These are phyloP conservation scores for Ara ararauna DNA, from an alignment of 2,797 vertebrate species.

Conservation along the genomic window DNA sequence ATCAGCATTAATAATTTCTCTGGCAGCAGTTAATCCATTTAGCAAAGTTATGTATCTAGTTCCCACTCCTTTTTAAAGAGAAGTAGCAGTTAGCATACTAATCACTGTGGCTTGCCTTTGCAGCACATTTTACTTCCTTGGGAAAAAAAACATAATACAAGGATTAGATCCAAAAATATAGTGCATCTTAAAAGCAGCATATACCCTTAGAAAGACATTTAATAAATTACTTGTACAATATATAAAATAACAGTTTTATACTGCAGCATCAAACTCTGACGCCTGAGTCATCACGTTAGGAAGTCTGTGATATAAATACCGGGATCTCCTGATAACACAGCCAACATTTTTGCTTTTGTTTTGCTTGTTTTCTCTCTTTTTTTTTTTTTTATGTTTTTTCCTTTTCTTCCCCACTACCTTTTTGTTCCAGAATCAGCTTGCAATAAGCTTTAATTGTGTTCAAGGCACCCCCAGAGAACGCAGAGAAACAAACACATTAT, in stretches of 20 bases:
- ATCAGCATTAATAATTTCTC: constrained; percentile 32
- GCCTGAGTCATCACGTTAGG: constrained; percentile 77
- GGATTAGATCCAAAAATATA: constrained; percentile 82
- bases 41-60: constrained; percentile 29
- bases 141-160: constrained; percentile 74
- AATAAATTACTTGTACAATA: constrained; percentile 83
- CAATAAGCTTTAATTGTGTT: constrained; percentile 74
- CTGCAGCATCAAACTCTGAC: constrained; percentile 80
- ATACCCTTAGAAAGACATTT: constrained; percentile 80
- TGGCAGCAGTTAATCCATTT: constrained; percentile 49
- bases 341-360: constrained; percentile 60
- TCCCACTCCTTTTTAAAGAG: constrained; percentile 71
- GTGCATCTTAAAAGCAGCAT: constrained; percentile 84
- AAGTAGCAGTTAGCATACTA: constrained; percentile 69
- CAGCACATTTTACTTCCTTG: constrained; percentile 76
- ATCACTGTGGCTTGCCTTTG: constrained; percentile 69
- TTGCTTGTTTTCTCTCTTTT: not conserved
- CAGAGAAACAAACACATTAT: constrained; percentile 81
- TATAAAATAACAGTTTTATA: constrained; percentile 77
- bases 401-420: constrained; percentile 32
- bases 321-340: constrained; percentile 64
- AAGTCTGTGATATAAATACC: constrained; percentile 71
- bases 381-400: not conserved
- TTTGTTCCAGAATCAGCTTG: constrained; percentile 84
- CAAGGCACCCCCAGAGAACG: constrained; percentile 89